Conservation (phyloP, 2,113 vertebrate genomes). For the Brachypteracias leptosomus region DNA sequence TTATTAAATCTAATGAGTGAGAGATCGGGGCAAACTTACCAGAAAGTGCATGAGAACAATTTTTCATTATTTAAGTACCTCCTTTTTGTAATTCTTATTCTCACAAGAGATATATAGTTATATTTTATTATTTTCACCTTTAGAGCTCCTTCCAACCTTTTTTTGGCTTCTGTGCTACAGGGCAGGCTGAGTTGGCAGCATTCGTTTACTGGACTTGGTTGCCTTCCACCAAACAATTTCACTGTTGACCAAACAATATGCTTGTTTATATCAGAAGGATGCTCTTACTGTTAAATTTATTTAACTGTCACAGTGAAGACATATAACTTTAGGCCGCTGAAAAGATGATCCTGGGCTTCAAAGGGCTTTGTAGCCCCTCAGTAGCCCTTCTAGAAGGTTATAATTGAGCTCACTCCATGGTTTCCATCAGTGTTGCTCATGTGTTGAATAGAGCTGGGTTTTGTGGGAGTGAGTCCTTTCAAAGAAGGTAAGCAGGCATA, state of each 20-base stretch:
- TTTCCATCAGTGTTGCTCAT: not conserved
- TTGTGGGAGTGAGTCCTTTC: not conserved
- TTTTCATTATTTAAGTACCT: not conserved
- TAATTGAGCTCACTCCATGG: fast-evolving
- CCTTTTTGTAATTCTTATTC: not conserved
- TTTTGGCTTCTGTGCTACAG: not conserved
- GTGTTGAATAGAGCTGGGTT: not conserved
- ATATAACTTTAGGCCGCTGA: not conserved
- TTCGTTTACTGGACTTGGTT: not conserved
- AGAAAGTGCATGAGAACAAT: not conserved
- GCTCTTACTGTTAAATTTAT: not conserved
- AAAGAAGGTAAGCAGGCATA: not conserved
- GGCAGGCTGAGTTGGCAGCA: not conserved
- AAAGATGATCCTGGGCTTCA: not conserved
- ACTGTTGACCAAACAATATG: not conserved
- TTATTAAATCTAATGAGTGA: not conserved
- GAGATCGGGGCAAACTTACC: not conserved
- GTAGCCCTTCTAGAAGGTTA: not conserved
- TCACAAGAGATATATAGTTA: not conserved
- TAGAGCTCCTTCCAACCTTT: not conserved
- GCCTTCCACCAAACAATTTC: constrained; percentile 9
- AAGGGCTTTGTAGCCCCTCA: not conserved
- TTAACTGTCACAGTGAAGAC: not conserved
- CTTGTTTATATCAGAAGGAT: not conserved
- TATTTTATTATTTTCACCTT: not conserved